A percentile compares a stretch with the other conserved stretches of the same genome.
These are phyloP conservation scores for Lasioglossum vierecki DNA, from an alignment of 2,888 invertebrate species.

Conservation along the genomic window DNA sequence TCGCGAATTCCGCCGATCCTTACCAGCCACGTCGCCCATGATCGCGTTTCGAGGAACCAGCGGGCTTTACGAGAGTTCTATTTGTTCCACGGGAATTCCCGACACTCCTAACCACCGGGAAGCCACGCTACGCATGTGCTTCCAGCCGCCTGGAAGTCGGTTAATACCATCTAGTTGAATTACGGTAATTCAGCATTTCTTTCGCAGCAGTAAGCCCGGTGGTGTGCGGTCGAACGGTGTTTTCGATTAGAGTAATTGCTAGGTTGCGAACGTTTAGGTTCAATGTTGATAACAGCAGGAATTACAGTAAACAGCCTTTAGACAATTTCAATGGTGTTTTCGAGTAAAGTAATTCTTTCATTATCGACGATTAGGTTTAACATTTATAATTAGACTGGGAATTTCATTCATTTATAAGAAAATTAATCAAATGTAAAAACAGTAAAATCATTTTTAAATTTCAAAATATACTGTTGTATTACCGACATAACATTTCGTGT, in stretches of 20 bases:
- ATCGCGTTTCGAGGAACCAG: constrained; percentile 6
- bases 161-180: constrained; percentile 1
- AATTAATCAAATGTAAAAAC: neutral
- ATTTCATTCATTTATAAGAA: neutral
- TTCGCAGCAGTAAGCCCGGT: neutral
- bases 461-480: neutral
- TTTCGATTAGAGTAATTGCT: neutral
- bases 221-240: neutral
- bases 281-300: neutral
- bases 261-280: neutral
- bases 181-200: constrained; percentile 15
- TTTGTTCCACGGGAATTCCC: constrained; percentile 14
- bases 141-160: neutral
- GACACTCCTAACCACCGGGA: neutral
- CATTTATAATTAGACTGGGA: neutral
- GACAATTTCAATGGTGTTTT: neutral
- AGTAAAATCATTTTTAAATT: neutral
- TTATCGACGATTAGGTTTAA: neutral
- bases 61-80: constrained; percentile 28
- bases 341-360: neutral
- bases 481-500: neutral
- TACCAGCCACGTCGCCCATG: neutral
- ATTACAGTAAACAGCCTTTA: neutral
- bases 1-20: neutral
- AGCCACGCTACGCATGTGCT: neutral